Evolutionary conservation across 2,797 vertebrate genomes (phyloP), one percentile per base, ranked within the genome.

Genomic region (Tympanoctomys barrerae): DNA sequence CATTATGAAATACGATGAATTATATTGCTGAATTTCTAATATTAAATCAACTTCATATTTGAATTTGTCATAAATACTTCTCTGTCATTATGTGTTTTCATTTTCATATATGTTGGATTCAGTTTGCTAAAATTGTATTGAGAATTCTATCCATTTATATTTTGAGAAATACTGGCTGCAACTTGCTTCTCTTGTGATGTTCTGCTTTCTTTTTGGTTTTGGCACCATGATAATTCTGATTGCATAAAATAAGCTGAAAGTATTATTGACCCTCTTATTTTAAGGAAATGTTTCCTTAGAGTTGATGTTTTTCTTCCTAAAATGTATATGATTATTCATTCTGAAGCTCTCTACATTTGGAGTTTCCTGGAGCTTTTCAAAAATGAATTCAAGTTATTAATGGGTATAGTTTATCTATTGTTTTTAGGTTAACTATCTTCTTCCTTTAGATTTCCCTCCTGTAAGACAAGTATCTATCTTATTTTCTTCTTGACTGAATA

Each of bases 271-370:
- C 54, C 42, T 92, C 87, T 49, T 78, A 87, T 75, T 91, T 85
- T 57, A 81, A 84, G n/a, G n/a, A 61, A 79, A 10, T n/a, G n/a
- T 91, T 87, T 61, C 39, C 87, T 18, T 36, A 84, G 11, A 90
- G 64, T 49, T 94, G 49, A 31, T 77, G 36, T 79, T 90, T 88
- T 80, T 77, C 59, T 81, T 89, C 77, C 59, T 92, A 83, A 49
- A 81, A 66, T 89, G 21, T 59, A 49, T 73, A 22, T 13, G 33
- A 39, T 71, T 61, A 80, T 95, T 96, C 79, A 68, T 11, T 68
- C 49, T 31, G 22, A 87, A 59, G 49, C 13, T 33, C 52, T 68
- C 64, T 73, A 39, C 39, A 7, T 88, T 83, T 73, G 11, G 28
- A 87, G n/a, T 77, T 66, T 89, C 39, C 59, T n/a, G 64, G n/a